Conservation (phyloP, 2,113 vertebrate species). For the Orientallactaga bullata region DNA sequence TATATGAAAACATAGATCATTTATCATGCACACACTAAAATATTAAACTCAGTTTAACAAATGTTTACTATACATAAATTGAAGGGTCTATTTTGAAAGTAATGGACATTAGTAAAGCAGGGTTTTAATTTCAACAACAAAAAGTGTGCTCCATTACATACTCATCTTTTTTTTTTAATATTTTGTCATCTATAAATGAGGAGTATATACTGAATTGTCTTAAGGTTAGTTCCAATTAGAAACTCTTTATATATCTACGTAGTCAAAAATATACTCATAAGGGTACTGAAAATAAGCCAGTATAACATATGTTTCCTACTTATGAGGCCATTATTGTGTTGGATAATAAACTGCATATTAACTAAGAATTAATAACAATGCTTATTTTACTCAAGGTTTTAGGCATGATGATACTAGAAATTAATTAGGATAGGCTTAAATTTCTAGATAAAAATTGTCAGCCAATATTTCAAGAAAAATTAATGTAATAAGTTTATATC, state of each 20-base stretch:
- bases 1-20: not conserved
- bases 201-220: not conserved
- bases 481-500: conserved; percentile 5
- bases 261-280: conserved; percentile 1
- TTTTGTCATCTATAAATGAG: not conserved
- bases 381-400: not conserved
- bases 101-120: not conserved
- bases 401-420: not conserved
- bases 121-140: not conserved
- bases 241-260: not conserved
- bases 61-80: not conserved
- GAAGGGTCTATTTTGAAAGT: not conserved
- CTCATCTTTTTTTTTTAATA: not conserved
- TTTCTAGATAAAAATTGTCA: not conserved
- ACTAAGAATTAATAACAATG: conserved; percentile 38
- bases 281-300: not conserved
- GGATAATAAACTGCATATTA: not conserved
- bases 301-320: not conserved
- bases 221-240: not conserved
- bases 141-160: not conserved
- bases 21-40: not conserved
- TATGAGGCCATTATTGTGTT: not conserved
- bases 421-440: not conserved
- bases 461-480: not conserved
- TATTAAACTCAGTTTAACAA: not conserved